Evolutionary conservation across 2,113 vertebrate genomes (phyloP), one percentile per base, ranked within the genome.

Genomic region (Hoplias malabaricus): DNA sequence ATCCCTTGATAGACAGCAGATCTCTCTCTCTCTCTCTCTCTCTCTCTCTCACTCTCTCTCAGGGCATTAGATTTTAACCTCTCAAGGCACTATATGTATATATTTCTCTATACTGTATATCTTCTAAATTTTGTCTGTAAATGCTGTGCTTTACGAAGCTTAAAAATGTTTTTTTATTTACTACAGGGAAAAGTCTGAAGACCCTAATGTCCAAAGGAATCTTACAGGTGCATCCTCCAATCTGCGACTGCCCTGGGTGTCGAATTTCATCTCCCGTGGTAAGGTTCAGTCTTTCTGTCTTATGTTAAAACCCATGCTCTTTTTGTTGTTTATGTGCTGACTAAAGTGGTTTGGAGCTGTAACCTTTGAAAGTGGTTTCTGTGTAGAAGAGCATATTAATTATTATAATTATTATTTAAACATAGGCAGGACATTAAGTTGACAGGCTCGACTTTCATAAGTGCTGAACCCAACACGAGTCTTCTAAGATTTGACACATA

Each of bases 201-300:
- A 99, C 97, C 87, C 98, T 99, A 86, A 98, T 99, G 98, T 99
- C 98, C 94, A 99, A 98, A 94, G 97, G 98, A 92, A 97, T 99
- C 90, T 96, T 99, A 93, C 98, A 99, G 94, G 98, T 99, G 93
- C 97, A 99, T 90, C 97, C 98, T 90, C 98, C 97, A 43, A 99
- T 99, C 94, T 99, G 98, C 90, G 98, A 99, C 89, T 99, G 97
- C 87, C 96, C 98, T n/a, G 97, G 96, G 86, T 99, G 98, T 91
- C 95, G 98, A 87, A 99, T 99, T 90, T 99, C 97, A 84, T 99
- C 96, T 91, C 97, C 97, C 83, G 98, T 99, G 97, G 98, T 99
- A 94, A 97, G 96, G 93, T 75, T 82, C 87, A 87, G 84, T 90
- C 48, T 83, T 79, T 82, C 61, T 81, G 88, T 84, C 79, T 89